Base-by-base conservation (phyloP, 2,113 vertebrate species). In the Microcebus ravelobensis region DNA sequence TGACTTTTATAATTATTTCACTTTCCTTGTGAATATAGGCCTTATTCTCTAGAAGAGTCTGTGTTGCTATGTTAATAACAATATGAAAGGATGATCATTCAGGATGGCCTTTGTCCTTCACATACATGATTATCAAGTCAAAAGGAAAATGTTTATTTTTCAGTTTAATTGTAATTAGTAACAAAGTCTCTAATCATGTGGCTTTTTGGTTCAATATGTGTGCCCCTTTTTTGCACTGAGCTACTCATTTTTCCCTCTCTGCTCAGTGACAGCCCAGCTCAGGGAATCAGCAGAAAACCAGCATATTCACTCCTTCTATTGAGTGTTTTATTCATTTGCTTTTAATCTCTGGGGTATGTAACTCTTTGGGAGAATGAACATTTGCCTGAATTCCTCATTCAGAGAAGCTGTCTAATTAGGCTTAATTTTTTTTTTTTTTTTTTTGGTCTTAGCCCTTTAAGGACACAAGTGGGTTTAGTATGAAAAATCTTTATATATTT, bases 401-500 rank as follows among this genome's bases (percentile, higher is more conserved):
- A 59, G 61, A 82, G 12, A 23, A 59, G 2, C 20, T 50, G 17
- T 8, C 31, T 74, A 71, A 55, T 71, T 34, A 87, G 29, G 20
- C n/a, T 25, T 87, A 74, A 39, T 3, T 73, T n/a, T 87, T 84
- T 18, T 42, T 73, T 2, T 50, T 50, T 50, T 15, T 52, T 52
- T 52, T 52, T 52, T 52, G 4, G 17, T 55, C 59, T 91, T 88
- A 88, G 27, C 1, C 17, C 67, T 85, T 42, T 92, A 81, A 95
- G 23, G 8, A 23, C 55, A 61, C 84, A 96, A 80, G 48, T 59
- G 63, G 50, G 36, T 87, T 87, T 97, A 61, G 14, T 92, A 55
- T 95, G 71, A 94, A 91, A 91, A 96, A 52, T 83, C 59, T 96
- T 89, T 85, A 87, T 31, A 29, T 82, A 23, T 84, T 14, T 89